Percentiles rank a stretch among this genome's conserved stretches.
phyloP scores from a whole-genome alignment of 2,113 vertebrate species.

The Ceuthmochares aereus region DNA sequence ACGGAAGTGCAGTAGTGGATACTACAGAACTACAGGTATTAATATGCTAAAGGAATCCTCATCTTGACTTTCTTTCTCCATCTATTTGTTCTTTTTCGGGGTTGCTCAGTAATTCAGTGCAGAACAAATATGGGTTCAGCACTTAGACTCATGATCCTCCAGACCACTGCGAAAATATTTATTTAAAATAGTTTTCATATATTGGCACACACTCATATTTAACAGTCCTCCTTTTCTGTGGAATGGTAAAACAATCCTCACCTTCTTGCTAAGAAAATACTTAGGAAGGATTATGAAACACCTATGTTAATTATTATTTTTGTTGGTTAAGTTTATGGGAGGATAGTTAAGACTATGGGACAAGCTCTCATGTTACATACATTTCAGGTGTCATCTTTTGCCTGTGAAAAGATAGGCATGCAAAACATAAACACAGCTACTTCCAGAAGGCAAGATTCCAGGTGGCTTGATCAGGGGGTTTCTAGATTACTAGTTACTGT shows the following conservation, averaged over 20 bases:
- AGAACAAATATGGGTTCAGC: neutral
- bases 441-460: neutral
- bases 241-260: conserved; percentile 4
- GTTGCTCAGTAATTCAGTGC: neutral
- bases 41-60: neutral
- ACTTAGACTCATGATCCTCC: neutral
- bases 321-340: conserved; percentile 40
- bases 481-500: neutral
- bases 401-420: neutral
- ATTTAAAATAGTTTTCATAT: conserved; percentile 26
- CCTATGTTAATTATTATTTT: conserved; percentile 40
- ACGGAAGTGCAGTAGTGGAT: no score
- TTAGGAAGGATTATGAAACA: conserved; percentile 22
- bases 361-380: neutral
- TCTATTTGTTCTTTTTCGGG: neutral
- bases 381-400: neutral
- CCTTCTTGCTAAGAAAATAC: conserved; percentile 41
- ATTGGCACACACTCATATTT: neutral
- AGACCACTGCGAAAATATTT: conserved; percentile 10
- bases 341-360: neutral
- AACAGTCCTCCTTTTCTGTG: neutral
- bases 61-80: neutral
- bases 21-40: neutral
- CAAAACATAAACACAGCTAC: neutral
- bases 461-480: neutral